Evolutionary conservation across 1,140 invertebrate species (phyloP).

Genomic region (Nilaparvata lugens): DNA sequence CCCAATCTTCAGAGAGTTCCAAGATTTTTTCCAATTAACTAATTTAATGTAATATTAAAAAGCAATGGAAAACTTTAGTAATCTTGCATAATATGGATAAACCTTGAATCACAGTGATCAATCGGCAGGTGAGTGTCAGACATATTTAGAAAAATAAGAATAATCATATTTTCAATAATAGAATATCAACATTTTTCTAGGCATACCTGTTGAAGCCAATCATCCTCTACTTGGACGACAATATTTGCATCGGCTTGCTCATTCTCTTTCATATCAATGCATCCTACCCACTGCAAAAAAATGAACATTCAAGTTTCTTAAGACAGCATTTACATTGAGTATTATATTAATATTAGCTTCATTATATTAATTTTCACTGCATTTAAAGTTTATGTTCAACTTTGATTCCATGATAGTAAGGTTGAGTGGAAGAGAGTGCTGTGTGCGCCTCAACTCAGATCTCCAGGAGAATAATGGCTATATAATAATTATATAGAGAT

Average conservation of each 20-base stretch:
- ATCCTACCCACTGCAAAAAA: constrained; percentile 79
- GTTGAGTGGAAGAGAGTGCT: too few relatives aligned
- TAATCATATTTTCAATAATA: not conserved
- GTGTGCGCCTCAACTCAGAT: too few relatives aligned
- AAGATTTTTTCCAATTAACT: not conserved
- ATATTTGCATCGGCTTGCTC: constrained; percentile 86
- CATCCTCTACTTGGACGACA: constrained; percentile 62
- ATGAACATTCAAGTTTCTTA: constrained; percentile 7
- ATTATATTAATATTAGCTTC: too few relatives aligned
- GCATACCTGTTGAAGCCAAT: constrained; percentile 68
- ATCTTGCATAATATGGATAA: not conserved
- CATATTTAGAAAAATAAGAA: too few relatives aligned
- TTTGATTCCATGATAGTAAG: too few relatives aligned
- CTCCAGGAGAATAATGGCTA: too few relatives aligned
- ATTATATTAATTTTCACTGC: too few relatives aligned
- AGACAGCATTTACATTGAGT: too few relatives aligned
- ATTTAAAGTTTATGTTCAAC: too few relatives aligned
- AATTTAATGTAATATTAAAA: not conserved
- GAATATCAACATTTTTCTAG: not conserved
- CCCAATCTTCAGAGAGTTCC: too few relatives aligned
- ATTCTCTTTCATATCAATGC: constrained; percentile 83
- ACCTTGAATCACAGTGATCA: not conserved
- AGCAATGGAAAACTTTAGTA: not conserved
- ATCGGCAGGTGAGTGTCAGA: too few relatives aligned
- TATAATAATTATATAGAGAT: too few relatives aligned